Evolutionary conservation across 2,113 vertebrate genomes (phyloP).

Genomic region (Hippocampus zosterae): DNA sequence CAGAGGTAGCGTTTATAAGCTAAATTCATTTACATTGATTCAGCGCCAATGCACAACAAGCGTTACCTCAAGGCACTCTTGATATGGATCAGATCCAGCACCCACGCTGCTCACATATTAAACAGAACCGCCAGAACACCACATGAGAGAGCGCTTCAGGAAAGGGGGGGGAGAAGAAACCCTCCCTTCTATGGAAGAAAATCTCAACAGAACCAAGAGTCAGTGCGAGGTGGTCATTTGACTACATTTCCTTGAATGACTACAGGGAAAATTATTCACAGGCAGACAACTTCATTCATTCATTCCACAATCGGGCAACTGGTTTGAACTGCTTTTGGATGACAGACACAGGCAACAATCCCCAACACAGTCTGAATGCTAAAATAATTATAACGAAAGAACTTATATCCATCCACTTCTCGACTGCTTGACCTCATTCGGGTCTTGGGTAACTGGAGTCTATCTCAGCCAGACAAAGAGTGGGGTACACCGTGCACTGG

Average conservation of each 20-base stretch:
- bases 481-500: no score
- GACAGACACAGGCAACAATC: background rate
- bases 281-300: background rate
- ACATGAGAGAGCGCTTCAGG: background rate
- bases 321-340: background rate
- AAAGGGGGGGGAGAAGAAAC: background rate
- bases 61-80: conserved; percentile 3
- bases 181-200: background rate
- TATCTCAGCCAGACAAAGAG: no score
- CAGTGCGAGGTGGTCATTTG: background rate
- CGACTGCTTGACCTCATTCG: background rate
- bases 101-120: conserved; percentile 2
- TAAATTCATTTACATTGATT: background rate
- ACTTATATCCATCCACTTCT: background rate
- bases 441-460: no score
- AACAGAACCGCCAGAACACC: background rate
- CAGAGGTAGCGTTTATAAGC: background rate
- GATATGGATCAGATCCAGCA: conserved; percentile 1
- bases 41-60: background rate
- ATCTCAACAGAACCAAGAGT: background rate
- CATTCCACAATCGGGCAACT: background rate
- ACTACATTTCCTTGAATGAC: background rate
- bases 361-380: background rate
- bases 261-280: background rate
- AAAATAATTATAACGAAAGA: background rate